Base-by-base conservation (phyloP, 2,113 vertebrate genomes). In the Trichechus manatus region DNA sequence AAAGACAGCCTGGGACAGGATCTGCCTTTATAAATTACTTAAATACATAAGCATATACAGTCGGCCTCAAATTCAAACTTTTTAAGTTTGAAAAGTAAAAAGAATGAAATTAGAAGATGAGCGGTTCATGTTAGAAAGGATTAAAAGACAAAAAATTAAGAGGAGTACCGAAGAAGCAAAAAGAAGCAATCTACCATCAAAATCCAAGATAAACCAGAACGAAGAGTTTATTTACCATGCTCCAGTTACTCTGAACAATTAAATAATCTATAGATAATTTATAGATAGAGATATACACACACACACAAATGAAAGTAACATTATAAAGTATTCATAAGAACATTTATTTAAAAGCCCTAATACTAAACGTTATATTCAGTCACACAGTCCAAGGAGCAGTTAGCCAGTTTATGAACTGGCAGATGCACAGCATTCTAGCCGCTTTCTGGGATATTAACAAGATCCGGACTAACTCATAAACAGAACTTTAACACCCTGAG, bases 401-500 rank as follows among this genome's bases (percentile, higher is more conserved):
- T 97, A 97, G 97, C 96, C 79, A 96, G 94, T 80, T 47, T 0
- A 47, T 87, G 90, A 96, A 88, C 61, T 97, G 98, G 96, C 98
- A 97, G 85, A 77, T 53, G 66, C 2, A 39, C 74, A 96, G 92
- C 81, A 96, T 80, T 97, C 89, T 97, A 96, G 98, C 93, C 97
- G 96, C 42, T 89, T 97, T 94, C 97, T 98, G 98, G 97, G 95
- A 97, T 3, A 0, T 22, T 94, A 97, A 95, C 94, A 98, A 97
- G 92, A 96, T 97, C 95, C 87, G 97, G 96, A 95, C 94, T 97
- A 96, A 96, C 92, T 98, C 93, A 64, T 61, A 96, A 96, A 91
- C 53, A 97, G 97, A 98, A 94, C 78, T 97, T 97, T 96, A 97
- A 97, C 95, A 98, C 77, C 56, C 93, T 90, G 86, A 97, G 94